phyloP scores from a whole-genome alignment of 2,888 invertebrate genomes.

The Nasonovia ribisnigri region DNA sequence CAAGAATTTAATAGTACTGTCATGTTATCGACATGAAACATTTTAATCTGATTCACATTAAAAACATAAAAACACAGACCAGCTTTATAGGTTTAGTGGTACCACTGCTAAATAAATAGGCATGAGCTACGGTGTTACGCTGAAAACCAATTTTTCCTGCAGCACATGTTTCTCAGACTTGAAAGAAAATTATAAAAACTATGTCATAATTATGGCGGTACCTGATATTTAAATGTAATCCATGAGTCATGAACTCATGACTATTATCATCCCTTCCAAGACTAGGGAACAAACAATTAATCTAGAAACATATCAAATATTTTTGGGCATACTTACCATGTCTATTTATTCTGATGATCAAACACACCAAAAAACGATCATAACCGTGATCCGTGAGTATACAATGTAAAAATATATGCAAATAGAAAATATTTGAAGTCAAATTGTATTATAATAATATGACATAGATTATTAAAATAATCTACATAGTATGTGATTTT shows the following conservation, averaged over 20 bases:
- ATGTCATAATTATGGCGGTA: background rate
- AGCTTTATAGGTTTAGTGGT: no score
- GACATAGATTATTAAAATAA: background rate
- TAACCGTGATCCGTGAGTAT: background rate
- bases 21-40: background rate
- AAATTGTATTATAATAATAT: background rate
- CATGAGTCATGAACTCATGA: no score
- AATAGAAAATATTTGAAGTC: background rate
- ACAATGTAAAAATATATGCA: background rate
- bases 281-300: background rate
- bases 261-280: background rate
- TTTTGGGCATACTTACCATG: background rate
- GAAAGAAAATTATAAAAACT: background rate
- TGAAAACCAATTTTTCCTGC: no score
- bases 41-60: background rate
- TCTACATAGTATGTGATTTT: no score
- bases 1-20: background rate
- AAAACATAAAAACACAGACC: no score
- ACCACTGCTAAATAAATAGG: no score
- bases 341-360: background rate
- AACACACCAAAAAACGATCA: background rate
- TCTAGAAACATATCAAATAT: no score
- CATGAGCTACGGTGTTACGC: no score
- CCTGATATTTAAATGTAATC: background rate
- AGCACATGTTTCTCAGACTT: background rate